These are phyloP conservation scores for Amblyjoppa fuscipennis DNA, from an alignment of 2,888 invertebrate genomes.

Conservation along the genomic window DNA sequence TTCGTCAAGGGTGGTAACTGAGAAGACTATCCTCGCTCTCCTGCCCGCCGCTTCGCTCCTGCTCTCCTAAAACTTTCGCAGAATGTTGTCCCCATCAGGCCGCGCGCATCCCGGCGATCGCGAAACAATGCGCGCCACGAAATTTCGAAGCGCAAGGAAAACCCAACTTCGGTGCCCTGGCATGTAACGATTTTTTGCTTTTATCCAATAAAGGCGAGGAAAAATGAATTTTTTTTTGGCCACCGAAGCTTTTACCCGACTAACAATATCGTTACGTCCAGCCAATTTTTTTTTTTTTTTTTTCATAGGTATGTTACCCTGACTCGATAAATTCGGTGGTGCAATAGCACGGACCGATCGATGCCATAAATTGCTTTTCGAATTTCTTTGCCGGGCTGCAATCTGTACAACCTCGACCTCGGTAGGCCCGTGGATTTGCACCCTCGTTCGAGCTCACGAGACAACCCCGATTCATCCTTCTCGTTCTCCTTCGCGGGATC, in stretches of 20 bases:
- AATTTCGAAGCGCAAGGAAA: not conserved
- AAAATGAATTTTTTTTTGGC: not conserved
- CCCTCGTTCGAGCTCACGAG: not conserved
- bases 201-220: not conserved
- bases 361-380: slow-evolving; percentile 74
- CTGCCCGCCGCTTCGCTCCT: slow-evolving; percentile 32
- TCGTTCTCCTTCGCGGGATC: not conserved
- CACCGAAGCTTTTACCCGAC: not conserved
- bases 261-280: not conserved
- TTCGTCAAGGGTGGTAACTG: slow-evolving; percentile 81
- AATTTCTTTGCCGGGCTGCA: slow-evolving; percentile 54
- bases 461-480: not conserved
- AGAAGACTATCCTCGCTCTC: slow-evolving; percentile 74
- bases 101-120: not conserved
- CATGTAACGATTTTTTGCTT: slow-evolving; percentile 5
- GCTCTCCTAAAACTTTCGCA: slow-evolving; percentile 43
- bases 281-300: not conserved
- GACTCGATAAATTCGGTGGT: slow-evolving; percentile 73
- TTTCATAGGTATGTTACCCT: not conserved
- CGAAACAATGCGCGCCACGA: not conserved
- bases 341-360: slow-evolving; percentile 63
- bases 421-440: not conserved
- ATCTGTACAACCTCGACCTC: not conserved
- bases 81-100: slow-evolving; percentile 32
- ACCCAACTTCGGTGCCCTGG: not conserved